A percentile compares a stretch with the other conserved stretches of the same genome.
Evolutionary conservation across 2,113 vertebrate species (phyloP).

Genomic region (Emydura subglobosa): DNA sequence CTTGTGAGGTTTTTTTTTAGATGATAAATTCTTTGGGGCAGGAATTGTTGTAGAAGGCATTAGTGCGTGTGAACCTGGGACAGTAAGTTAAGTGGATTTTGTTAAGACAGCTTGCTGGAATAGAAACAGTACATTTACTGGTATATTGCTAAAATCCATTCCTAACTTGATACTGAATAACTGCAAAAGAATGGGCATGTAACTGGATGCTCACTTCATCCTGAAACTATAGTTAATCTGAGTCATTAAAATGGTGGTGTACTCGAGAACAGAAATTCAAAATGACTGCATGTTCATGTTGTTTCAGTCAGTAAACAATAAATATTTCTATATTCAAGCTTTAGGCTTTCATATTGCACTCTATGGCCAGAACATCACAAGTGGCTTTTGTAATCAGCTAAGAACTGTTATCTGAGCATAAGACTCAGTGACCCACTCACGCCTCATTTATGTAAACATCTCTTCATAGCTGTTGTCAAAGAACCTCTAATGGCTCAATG

Average conservation of each 20-base stretch:
- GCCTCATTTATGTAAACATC: background rate
- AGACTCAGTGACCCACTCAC: background rate
- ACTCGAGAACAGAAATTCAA: background rate
- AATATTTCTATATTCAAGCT: background rate
- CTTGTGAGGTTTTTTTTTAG: background rate
- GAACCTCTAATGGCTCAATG: background rate
- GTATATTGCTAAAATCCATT: background rate
- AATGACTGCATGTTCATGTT: background rate
- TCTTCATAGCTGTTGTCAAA: background rate
- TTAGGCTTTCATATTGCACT: background rate
- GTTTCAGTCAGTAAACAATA: background rate
- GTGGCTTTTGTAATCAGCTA: background rate
- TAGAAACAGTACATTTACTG: fast-evolving
- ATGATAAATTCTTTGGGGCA: conserved; percentile 1
- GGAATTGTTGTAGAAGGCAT: background rate
- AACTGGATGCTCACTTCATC: background rate
- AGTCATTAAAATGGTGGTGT: background rate
- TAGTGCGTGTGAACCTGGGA: fast-evolving
- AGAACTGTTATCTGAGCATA: background rate
- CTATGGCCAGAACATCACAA: background rate
- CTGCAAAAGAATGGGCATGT: background rate
- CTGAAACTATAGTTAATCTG: background rate
- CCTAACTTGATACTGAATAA: background rate
- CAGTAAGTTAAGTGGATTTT: background rate
- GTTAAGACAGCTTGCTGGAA: background rate